Evolutionary conservation across 2,888 invertebrate species (phyloP).

Genomic region (Hydriomena furcata): DNA sequence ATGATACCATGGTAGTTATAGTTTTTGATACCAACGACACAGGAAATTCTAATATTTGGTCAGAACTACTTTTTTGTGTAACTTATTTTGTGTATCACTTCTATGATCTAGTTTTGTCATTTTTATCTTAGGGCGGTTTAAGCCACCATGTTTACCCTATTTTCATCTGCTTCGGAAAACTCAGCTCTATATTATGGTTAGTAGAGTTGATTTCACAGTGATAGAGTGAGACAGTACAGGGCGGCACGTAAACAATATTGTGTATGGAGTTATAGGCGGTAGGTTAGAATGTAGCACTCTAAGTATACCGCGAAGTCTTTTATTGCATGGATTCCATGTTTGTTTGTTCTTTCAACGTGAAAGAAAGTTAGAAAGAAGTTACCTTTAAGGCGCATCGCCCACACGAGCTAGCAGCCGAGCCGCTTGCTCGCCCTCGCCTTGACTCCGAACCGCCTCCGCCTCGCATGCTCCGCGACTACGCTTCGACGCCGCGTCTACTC

Average conservation of each 20-base stretch:
- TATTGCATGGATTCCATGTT: conserved; percentile 29
- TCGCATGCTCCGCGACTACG: too few species aligned
- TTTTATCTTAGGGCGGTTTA: conserved; percentile 16
- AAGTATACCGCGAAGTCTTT: conserved; percentile 26
- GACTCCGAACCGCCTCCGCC: too few species aligned
- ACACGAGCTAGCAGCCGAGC: too few species aligned
- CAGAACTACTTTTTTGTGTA: too few species aligned
- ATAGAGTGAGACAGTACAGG: conserved; percentile 27
- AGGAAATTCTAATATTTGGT: too few species aligned
- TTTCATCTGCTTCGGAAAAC: conserved; percentile 4
- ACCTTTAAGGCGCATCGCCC: too few species aligned
- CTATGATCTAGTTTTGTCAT: not conserved
- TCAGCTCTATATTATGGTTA: not conserved
- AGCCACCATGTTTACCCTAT: conserved; percentile 31
- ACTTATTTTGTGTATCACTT: conserved; percentile 1
- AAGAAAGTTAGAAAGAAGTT: too few species aligned
- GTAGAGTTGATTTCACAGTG: conserved; percentile 20
- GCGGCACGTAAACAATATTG: conserved; percentile 41
- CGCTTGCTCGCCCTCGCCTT: too few species aligned
- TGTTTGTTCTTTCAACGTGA: conserved; percentile 23
- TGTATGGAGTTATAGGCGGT: conserved; percentile 26
- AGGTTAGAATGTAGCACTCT: conserved; percentile 19
- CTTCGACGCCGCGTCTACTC: too few species aligned
- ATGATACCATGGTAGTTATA: too few species aligned
- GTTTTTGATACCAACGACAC: too few species aligned